These are phyloP conservation scores for Todiramphus chloris DNA, from an alignment of 2,113 vertebrate species.

Conservation along the genomic window DNA sequence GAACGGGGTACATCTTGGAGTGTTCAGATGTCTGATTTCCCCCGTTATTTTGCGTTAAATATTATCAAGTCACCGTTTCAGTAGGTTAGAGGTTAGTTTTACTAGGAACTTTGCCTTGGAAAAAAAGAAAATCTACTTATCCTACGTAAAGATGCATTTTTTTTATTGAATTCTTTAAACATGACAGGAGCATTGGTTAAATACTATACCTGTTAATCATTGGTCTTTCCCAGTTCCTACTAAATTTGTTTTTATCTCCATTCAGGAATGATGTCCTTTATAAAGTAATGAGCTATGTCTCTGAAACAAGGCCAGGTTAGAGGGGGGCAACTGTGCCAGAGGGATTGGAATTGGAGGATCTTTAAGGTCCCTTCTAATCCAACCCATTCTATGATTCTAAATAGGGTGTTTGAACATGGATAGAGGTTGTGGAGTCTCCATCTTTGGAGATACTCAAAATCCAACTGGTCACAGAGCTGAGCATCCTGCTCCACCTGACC, in stretches of 20 bases:
- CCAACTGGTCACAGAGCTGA: accelerated
- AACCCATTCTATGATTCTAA: not conserved
- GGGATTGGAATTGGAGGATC: not conserved
- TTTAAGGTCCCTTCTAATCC: not conserved
- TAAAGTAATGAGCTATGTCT: not conserved
- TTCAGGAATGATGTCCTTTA: not conserved
- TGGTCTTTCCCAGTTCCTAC: not conserved
- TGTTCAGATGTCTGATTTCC: accelerated
- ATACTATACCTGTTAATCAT: not conserved
- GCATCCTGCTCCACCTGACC: not conserved
- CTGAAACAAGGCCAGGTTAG: not conserved
- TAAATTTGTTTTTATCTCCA: not conserved
- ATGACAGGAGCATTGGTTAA: not conserved
- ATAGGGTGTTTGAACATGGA: not conserved
- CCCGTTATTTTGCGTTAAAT: not conserved
- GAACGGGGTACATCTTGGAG: accelerated
- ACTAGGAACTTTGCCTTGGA: conserved; percentile 30
- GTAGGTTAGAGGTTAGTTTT: not conserved
- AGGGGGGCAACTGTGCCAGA: not conserved
- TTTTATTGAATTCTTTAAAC: conserved; percentile 32
- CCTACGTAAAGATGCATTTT: not conserved
- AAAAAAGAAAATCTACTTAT: not conserved
- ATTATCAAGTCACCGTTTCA: conserved; percentile 59
- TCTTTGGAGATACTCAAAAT: not conserved
- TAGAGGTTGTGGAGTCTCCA: not conserved